Base-by-base conservation (phyloP, 1,140 invertebrate genomes). In the Asobara japonica region DNA sequence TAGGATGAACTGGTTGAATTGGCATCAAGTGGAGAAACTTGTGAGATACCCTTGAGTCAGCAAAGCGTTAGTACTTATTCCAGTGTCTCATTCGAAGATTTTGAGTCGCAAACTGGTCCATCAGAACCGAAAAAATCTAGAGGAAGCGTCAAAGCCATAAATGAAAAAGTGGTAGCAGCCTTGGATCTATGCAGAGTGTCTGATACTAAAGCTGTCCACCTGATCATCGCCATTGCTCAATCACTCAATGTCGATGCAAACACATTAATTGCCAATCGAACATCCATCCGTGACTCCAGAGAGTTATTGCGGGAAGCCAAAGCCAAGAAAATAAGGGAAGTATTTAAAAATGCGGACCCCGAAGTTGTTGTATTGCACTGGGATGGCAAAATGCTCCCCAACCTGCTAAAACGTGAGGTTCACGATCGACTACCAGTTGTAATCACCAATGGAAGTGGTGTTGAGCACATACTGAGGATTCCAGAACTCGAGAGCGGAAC, bases 141-240 rank as follows among this genome's bases (percentile, higher is more conserved):
- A 77, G 74, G 66, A 72, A 74, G 67, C 61, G 72, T 75, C 22
- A 77, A 79, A 69, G 73, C 78, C 65, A 38, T 79, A 30, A 79
- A 70, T 11, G 68, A 78, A 70, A 65, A 77, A 27, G 75, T 78
- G 11, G 76, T 79, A 69, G 76, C 73, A 16, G 69, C 60, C 5
- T 70, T 78, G 13, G 76, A 76, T 51, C 76, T 31, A 33, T 76
- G 73, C 61, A 77, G 73, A 36, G 64, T 79, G 18, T 77, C 74
- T 68, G 74, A 75, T 29, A 74, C 74, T 64, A 70, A 75, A 64
- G 71, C 76, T 20, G 76, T 79, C 29, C 65, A 62, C 7, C 13
- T 80, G 25, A 69, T 78, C n/a, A 38, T 56, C 61, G 68, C 74
- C 30, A 61, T 76, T 41, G 22, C 72, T n/a, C 20, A 29, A 74